Evolutionary conservation across 2,113 vertebrate species (phyloP).

Genomic region (Podocnemis expansa): DNA sequence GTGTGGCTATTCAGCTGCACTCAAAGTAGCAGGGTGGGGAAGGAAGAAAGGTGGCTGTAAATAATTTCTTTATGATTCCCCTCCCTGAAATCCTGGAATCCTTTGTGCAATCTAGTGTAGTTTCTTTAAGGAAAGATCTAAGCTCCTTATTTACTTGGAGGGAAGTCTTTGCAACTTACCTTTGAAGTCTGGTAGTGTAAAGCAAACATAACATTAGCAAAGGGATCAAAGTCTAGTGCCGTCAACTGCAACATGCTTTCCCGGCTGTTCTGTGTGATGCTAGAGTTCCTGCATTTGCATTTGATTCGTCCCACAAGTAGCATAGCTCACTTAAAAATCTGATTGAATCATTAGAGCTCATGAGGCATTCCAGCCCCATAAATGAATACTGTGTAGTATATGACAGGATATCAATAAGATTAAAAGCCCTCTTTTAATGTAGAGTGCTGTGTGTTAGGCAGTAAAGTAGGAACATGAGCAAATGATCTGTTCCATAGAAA

Average conservation of each 20-base stretch:
- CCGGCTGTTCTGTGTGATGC: too few species aligned
- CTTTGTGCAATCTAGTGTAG: not conserved
- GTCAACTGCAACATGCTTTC: not conserved
- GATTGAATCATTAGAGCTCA: not conserved
- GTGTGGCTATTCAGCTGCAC: not conserved
- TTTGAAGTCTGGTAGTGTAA: not conserved
- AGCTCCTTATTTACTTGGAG: not conserved
- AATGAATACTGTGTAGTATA: not conserved
- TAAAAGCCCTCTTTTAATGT: not conserved
- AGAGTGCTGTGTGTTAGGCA: not conserved
- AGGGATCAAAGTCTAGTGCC: not conserved
- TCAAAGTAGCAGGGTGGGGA: not conserved
- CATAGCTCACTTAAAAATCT: not conserved
- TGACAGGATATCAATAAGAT: not conserved
- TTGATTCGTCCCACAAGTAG: not conserved
- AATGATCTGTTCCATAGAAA: not conserved
- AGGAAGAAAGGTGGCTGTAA: not conserved
- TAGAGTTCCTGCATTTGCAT: not conserved
- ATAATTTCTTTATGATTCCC: not conserved
- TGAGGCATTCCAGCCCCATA: not conserved
- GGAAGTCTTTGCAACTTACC: not conserved
- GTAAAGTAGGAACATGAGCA: not conserved
- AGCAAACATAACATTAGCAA: not conserved
- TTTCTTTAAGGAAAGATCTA: not conserved
- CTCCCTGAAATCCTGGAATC: not conserved